Conservation (phyloP, 1,140 invertebrate genomes). For the Potamilus streckersoni region DNA sequence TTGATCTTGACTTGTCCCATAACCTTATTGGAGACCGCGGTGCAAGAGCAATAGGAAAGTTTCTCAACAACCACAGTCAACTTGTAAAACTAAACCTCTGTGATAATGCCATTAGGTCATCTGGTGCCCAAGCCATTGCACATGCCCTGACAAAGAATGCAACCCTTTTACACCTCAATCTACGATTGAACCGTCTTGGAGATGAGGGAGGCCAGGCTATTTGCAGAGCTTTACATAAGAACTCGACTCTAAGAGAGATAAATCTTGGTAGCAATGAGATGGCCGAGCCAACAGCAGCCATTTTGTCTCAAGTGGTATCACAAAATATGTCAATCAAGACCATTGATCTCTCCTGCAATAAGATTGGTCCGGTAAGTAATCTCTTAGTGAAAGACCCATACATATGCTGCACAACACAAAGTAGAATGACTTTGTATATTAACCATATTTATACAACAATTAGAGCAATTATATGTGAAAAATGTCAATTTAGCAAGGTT, state of each 20-base stretch:
- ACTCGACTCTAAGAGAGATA: conserved; percentile 59
- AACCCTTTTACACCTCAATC: conserved; percentile 56
- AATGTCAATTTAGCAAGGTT: neutral
- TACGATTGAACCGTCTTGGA: conserved; percentile 64
- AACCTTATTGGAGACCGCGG: conserved; percentile 67
- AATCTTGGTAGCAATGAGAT: conserved; percentile 67
- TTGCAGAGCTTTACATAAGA: conserved; percentile 60
- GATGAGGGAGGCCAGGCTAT: conserved; percentile 68
- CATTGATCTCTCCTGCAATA: conserved; percentile 66
- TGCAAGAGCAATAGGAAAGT: conserved; percentile 66
- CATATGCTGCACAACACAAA: neutral
- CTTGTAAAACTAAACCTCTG: conserved; percentile 61
- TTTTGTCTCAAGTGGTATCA: conserved; percentile 63
- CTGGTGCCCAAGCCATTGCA: conserved; percentile 67
- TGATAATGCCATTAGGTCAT: conserved; percentile 63
- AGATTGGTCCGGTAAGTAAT: conserved; percentile 64
- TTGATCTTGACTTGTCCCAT: conserved; percentile 66
- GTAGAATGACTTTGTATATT: neutral
- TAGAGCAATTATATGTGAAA: neutral
- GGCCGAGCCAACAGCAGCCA: conserved; percentile 62
- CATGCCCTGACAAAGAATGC: conserved; percentile 66
- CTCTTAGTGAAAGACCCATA: neutral
- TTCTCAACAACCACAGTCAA: conserved; percentile 66
- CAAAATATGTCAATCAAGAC: conserved; percentile 57
- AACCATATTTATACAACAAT: neutral